phyloP scores from a whole-genome alignment of 1,140 invertebrate species.

The Mactra quadrangularis region DNA sequence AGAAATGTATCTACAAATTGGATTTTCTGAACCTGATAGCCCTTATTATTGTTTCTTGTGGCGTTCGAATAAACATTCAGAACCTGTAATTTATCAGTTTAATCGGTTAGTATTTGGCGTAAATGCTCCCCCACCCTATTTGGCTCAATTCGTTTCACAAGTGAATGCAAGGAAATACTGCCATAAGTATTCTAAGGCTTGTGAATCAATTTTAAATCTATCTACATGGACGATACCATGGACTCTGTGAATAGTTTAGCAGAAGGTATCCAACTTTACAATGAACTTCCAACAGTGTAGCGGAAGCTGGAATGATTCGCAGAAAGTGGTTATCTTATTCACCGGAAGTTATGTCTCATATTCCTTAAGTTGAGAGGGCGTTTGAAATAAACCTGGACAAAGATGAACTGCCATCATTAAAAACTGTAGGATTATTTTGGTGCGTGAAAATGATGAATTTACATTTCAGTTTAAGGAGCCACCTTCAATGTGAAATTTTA shows the following conservation, averaged over 20 bases:
- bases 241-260: constrained; percentile 38
- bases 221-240: constrained; percentile 54
- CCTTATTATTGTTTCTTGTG: constrained; percentile 50
- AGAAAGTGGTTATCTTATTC: constrained; percentile 51
- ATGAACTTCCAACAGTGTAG: constrained; percentile 26
- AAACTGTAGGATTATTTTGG: constrained; percentile 36
- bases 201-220: constrained; percentile 46
- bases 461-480: neutral
- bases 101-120: constrained; percentile 53
- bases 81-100: constrained; percentile 48
- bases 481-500: neutral
- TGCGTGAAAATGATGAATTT: constrained; percentile 34
- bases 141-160: constrained; percentile 34
- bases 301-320: constrained; percentile 24
- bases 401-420: constrained; percentile 24
- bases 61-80: neutral
- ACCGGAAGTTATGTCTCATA: neutral
- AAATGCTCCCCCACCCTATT: constrained; percentile 41
- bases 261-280: constrained; percentile 26
- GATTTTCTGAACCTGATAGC: constrained; percentile 12
- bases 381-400: neutral
- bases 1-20: constrained; percentile 62
- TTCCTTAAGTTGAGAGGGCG: constrained; percentile 2
- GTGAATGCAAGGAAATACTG: neutral
- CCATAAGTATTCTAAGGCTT: neutral